phyloP scores from a whole-genome alignment of 2,113 vertebrate species.

The Lampris incognitus region DNA sequence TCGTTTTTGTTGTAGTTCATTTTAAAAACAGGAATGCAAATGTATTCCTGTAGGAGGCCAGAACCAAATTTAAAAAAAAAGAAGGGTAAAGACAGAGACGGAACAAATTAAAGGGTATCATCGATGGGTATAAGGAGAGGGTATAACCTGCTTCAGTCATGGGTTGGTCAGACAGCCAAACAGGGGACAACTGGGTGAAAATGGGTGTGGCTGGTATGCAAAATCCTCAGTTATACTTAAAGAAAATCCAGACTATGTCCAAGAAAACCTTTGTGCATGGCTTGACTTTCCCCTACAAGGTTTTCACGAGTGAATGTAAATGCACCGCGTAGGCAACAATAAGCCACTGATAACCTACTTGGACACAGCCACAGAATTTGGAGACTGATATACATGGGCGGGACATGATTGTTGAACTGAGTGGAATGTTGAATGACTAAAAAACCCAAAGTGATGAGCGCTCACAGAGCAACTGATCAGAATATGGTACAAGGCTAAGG shows the following conservation, averaged over 20 bases:
- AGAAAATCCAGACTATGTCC: constrained; percentile 33
- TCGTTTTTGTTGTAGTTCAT: constrained; percentile 68
- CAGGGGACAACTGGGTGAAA: constrained; percentile 11
- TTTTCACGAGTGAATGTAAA: constrained; percentile 61
- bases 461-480: constrained; percentile 59
- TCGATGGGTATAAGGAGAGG: constrained; percentile 4
- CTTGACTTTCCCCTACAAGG: constrained; percentile 44
- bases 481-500: constrained; percentile 60
- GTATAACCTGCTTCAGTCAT: constrained; percentile 14
- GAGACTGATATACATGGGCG: constrained; percentile 6
- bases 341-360: constrained; percentile 58
- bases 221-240: constrained; percentile 46
- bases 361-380: constrained; percentile 47
- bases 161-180: constrained; percentile 19
- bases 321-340: constrained; percentile 76
- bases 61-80: constrained; percentile 77
- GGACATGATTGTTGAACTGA: constrained; percentile 59
- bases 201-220: constrained; percentile 31
- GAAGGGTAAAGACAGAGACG: constrained; percentile 74
- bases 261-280: constrained; percentile 44
- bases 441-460: constrained; percentile 47
- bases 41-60: constrained; percentile 82
- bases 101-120: constrained; percentile 60
- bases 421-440: constrained; percentile 65
- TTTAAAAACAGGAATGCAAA: constrained; percentile 87